A percentile compares a stretch with the other conserved stretches of the same genome.
phyloP scores from a whole-genome alignment of 2,797 vertebrate species.

The Mallotus villosus region DNA sequence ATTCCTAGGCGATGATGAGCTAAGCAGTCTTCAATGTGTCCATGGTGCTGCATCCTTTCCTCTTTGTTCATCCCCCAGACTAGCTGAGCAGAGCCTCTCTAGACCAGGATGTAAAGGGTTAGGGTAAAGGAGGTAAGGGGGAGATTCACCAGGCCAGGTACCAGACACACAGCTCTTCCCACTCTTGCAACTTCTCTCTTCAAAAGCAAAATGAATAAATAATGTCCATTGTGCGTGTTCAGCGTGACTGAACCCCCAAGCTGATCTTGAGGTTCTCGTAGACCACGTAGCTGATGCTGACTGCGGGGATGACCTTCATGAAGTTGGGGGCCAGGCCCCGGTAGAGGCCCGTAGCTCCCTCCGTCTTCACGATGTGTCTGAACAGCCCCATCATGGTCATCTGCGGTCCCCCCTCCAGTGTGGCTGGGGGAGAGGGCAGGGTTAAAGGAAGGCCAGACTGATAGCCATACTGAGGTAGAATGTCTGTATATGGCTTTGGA shows the following conservation, averaged over 20 bases:
- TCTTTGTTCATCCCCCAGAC: too few relatives aligned
- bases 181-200: background rate
- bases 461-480: background rate
- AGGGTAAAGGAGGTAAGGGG: background rate
- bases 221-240: background rate
- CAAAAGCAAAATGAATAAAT: background rate
- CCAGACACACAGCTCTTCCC: too few relatives aligned
- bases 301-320: slow-evolving; percentile 91
- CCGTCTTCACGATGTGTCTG: slow-evolving; percentile 83
- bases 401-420: slow-evolving; percentile 77
- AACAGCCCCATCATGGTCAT: slow-evolving; percentile 85
- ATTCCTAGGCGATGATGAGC: slow-evolving; percentile 8
- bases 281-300: slow-evolving; percentile 91
- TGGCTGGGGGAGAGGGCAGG: slow-evolving; percentile 60
- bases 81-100: too few relatives aligned
- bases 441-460: background rate
- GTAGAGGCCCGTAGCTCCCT: slow-evolving; percentile 84
- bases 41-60: background rate
- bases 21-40: background rate
- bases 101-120: too few relatives aligned
- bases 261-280: slow-evolving; percentile 87
- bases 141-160: too few relatives aligned
- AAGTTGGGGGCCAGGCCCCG: slow-evolving; percentile 87
- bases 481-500: background rate
- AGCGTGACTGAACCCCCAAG: slow-evolving; percentile 84